Percentiles rank a stretch among this genome's conserved stretches.
phyloP scores from a whole-genome alignment of 2,113 vertebrate species.

The Coturnix japonica region DNA sequence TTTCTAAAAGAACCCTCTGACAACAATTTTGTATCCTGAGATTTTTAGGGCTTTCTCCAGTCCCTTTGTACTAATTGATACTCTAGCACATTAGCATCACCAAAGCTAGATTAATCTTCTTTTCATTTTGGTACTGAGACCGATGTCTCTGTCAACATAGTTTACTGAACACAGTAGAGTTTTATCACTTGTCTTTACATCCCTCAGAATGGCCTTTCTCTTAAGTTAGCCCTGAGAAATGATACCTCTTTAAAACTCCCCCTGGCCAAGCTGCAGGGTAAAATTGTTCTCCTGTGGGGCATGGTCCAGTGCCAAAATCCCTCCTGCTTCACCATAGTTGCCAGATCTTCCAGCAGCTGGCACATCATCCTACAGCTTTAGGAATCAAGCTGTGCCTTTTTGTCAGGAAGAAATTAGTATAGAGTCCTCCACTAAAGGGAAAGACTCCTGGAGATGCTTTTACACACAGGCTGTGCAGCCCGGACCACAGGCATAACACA shows the following conservation, averaged over 20 bases:
- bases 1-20: constrained; percentile 9
- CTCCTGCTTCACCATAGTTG: not conserved
- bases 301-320: not conserved
- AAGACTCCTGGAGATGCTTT: not conserved
- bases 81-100: constrained; percentile 8
- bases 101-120: constrained; percentile 43
- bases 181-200: constrained; percentile 5
- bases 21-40: not conserved
- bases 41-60: not conserved
- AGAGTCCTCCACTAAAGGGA: not conserved
- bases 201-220: not conserved
- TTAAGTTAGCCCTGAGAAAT: not conserved
- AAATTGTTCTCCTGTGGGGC: not conserved
- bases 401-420: not conserved
- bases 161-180: not conserved
- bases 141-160: not conserved
- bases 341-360: not conserved
- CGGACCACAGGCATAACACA: not conserved
- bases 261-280: not conserved
- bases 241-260: not conserved
- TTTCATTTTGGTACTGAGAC: constrained; percentile 14
- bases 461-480: not conserved
- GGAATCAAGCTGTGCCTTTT: not conserved
- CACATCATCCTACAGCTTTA: not conserved
- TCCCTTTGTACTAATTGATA: constrained; percentile 15